These are phyloP conservation scores for Conops quadrifasciatus DNA, from an alignment of 2,888 invertebrate genomes.

Conservation along the genomic window DNA sequence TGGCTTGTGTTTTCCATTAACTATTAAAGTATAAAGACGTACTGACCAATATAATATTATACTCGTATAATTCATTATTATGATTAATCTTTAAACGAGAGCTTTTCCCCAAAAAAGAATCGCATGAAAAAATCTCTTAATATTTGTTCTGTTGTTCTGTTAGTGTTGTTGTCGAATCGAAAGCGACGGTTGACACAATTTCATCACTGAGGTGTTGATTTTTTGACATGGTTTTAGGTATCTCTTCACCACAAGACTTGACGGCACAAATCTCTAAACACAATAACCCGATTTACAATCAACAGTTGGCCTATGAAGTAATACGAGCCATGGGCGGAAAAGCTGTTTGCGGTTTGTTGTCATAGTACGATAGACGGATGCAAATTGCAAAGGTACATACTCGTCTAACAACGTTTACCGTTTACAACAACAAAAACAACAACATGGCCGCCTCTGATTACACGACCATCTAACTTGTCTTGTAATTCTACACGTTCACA, in stretches of 20 bases:
- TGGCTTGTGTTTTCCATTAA: too few species aligned
- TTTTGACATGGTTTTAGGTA: neutral
- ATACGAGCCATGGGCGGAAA: conserved; percentile 12
- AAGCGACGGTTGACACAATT: conserved; percentile 3
- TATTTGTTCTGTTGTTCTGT: too few species aligned
- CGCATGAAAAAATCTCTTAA: too few species aligned
- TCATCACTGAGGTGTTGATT: conserved; percentile 11
- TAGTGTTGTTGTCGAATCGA: too few species aligned
- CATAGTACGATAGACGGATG: conserved; percentile 4
- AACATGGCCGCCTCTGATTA: too few species aligned
- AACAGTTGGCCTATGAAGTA: neutral
- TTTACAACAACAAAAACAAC: conserved; percentile 2
- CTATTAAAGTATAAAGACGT: too few species aligned
- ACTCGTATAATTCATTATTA: too few species aligned
- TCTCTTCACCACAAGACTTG: conserved; percentile 5
- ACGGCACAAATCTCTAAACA: neutral
- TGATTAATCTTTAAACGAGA: too few species aligned
- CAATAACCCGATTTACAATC: neutral
- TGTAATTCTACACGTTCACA: neutral
- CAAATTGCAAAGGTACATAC: neutral
- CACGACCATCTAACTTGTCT: too few species aligned
- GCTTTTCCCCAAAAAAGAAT: too few species aligned
- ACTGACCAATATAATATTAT: too few species aligned
- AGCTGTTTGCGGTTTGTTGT: conserved; percentile 17
- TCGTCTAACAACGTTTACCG: conserved; percentile 3